phyloP scores from a whole-genome alignment of 2,113 vertebrate genomes.

The Aphyosemion australe region DNA sequence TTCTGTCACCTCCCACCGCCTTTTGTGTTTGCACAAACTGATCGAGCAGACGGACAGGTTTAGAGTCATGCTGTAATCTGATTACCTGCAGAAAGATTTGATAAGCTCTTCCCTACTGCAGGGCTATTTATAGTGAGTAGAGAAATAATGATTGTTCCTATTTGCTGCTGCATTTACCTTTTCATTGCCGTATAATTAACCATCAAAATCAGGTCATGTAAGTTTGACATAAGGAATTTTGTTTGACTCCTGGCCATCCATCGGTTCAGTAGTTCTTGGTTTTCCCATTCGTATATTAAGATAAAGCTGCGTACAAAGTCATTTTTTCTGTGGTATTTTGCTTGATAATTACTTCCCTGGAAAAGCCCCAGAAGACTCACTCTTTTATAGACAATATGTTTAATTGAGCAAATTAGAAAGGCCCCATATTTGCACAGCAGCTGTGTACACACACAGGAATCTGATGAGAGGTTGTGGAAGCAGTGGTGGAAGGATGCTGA shows the following conservation, averaged over 20 bases:
- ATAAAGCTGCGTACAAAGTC: slow-evolving; percentile 55
- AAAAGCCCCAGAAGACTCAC: slow-evolving; percentile 74
- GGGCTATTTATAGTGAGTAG: slow-evolving; percentile 23
- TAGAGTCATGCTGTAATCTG: slow-evolving; percentile 51
- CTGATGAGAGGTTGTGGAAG: slow-evolving; percentile 65
- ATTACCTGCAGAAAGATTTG: slow-evolving; percentile 57
- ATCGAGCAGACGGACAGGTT: slow-evolving; percentile 44
- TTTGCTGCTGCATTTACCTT: slow-evolving; percentile 22
- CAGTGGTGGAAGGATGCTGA: slow-evolving; percentile 57
- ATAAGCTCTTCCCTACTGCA: slow-evolving; percentile 20
- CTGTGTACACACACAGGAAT: slow-evolving; percentile 82
- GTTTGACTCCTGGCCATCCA: slow-evolving; percentile 34
- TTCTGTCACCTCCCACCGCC: slow-evolving; percentile 49
- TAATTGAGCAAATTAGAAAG: slow-evolving; percentile 80
- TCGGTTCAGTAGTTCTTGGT: slow-evolving; percentile 32
- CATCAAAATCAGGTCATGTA: slow-evolving; percentile 23
- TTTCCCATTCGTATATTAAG: slow-evolving; percentile 47
- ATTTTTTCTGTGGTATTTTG: slow-evolving; percentile 71
- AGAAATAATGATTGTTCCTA: slow-evolving; percentile 23
- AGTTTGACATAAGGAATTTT: slow-evolving; percentile 42
- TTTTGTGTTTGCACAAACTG: slow-evolving; percentile 55
- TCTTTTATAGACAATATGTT: slow-evolving; percentile 79
- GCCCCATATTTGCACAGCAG: slow-evolving; percentile 71
- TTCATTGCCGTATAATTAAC: slow-evolving; percentile 36
- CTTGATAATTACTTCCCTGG: slow-evolving; percentile 78